Base-by-base conservation (phyloP, 53 echinoderm and acorn worm genomes). In the Zoroaster sp. region DNA sequence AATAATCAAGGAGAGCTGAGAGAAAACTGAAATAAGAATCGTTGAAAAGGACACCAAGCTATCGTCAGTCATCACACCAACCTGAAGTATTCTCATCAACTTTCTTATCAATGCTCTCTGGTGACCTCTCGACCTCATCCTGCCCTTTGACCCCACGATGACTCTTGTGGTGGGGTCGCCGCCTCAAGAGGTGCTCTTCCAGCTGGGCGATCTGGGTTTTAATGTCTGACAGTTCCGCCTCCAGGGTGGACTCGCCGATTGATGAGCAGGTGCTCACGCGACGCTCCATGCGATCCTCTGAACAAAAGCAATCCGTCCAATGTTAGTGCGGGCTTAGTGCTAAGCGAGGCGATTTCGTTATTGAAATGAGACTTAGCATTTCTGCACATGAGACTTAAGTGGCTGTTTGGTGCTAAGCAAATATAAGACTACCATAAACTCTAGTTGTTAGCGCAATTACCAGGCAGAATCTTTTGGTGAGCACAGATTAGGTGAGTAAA, bases 211-310 rank as follows among this genome's bases (percentile, higher is more conserved):
- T 93, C 83, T 96, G 94, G 38, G 90, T 93, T 69, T 95, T 94
- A 79, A 96, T 96, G 44, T 93, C 93, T 66, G 72, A 83, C 37
- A 96, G 93, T 45, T 96, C 96, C 11, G 93, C 93, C 33, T 96
- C 96, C 30, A 96, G 74, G 15, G 90, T 66, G 1, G 92, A 92
- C 49, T 96, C 96, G 0, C 96, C 96, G 65, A 96, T 88, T 1
- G 95, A 95, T 1, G 96, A 96, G 72, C 96, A 96, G 11, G 90
- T 94, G 69, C 96, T 96, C 69, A 90, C 78, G 15, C 96, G 83
- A 41, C 90, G 52, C 37, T 70, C 47, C 71, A 31, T 69, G 51
- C 38, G 49, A 21, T 69, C 85, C 38, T 70, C 69, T 69, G 85
- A 41, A 85, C 54, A 51, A 46, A 78, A 78, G 37, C 59, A 11